Evolutionary conservation across 2,113 vertebrate genomes (phyloP), one percentile per base, ranked within the genome.

Genomic region (Stigmatopora argus): DNA sequence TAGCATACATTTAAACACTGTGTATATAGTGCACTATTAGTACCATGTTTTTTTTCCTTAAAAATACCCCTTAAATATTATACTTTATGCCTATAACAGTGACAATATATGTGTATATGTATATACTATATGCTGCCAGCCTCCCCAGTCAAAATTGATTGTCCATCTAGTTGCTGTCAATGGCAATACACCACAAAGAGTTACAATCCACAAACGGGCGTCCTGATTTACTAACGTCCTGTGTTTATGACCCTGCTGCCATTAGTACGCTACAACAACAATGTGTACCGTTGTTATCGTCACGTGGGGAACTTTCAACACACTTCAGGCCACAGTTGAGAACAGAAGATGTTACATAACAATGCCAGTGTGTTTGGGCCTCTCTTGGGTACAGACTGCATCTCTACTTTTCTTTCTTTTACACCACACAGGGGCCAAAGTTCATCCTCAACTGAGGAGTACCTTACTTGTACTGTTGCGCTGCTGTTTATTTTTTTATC

Each of bases 281-380:
- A 53, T 44, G 31, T 52, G 56, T 59, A 17, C 45, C 46, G 70
- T 48, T 77, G 62, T 62, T 46, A 68, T 73, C 63, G 38, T 21
- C 11, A 23, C 61, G 69, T 71, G 65, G 59, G 38, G 49, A 66
- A 66, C 69, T 55, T 69, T 52, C 53, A 56, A 47, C 52, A 68
- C 51, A 48, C 69, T 77, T 61, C 58, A 61, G n/a, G 59, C 10
- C 58, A 44, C 38, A 21, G 12, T 45, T 45, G 59, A 53, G 61
- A 70, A 46, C 70, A 65, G 56, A 70, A 1, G 2, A 13, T 15
- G 18, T 84, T 84, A 70, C 62, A 60, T 80, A 85, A 83, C 38
- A 67, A 38, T 21, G 58, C 52, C 47, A n/a, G 12, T n/a, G 46
- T 71, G 38, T 57, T 31, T 41, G 66, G 38, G 60, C 57, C 58